Evolutionary conservation across 2,113 vertebrate genomes (phyloP), one percentile per base, ranked within the genome.

Genomic region (Megaceryle maxima): DNA sequence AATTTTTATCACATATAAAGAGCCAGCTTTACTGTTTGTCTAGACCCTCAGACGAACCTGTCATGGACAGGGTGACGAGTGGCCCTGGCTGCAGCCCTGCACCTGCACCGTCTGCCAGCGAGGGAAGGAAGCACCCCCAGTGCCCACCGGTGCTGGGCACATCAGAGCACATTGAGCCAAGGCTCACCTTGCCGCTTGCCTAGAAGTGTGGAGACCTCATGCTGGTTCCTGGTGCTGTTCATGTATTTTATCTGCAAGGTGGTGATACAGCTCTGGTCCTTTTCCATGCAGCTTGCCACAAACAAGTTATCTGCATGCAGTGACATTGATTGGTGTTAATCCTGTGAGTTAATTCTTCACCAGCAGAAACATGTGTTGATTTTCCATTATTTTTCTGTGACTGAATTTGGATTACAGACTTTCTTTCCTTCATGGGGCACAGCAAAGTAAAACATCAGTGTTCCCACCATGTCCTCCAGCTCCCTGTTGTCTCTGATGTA

Each of bases 1-100:
- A 60, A 87, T 96, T 94, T 87, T 26, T 4, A 4, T 29, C 37
- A 53, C 11, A 5, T 21, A 16, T 35, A 56, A 87, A 82, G 20
- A 95, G 39, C 28, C 43, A 35, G 64, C 33, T 56, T 51, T 28
- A 37, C 7, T n/a, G 33, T 77, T 74, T 87, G 66, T 5, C 9
- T 6, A 19, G 29, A 29, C 35, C n/a, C 44, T 57, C 10, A 1
- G 13, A 18, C 0, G 2, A 15, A 26, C 31, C 55, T 0, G 0
- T 11, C 14, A 44, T 0, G 1, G 53, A 8, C 28, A 51, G 55
- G 43, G 33, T 28, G 44, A 50, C 0, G 25, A 67, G 10, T 24
- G 39, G 82, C 37, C 28, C 39, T 0, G 1, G 33, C 13, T 39
- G 46, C 11, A 11, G 20, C 53, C 17, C 0, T 3, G 46, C 46